Evolutionary conservation across 2,797 vertebrate genomes (phyloP).

Genomic region (Anas bahamensis): DNA sequence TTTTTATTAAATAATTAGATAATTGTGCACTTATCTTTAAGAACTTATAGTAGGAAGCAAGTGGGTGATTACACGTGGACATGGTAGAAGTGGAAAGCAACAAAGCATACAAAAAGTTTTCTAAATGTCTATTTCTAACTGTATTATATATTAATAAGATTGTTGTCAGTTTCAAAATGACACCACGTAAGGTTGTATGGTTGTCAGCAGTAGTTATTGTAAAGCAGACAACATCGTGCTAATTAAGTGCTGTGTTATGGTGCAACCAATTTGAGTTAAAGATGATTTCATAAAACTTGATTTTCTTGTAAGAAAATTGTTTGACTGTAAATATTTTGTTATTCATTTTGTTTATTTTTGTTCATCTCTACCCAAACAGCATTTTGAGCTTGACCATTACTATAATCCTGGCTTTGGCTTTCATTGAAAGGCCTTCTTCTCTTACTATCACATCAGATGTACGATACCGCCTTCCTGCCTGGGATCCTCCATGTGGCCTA

Average conservation of each 20-base stretch:
- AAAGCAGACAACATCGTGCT: neutral
- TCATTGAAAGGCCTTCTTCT: slow-evolving; percentile 91
- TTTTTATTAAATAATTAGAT: neutral
- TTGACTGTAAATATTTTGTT: neutral
- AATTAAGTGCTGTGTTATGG: neutral
- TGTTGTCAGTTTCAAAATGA: neutral
- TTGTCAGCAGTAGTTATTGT: neutral
- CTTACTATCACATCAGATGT: slow-evolving; percentile 87
- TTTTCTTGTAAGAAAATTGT: neutral
- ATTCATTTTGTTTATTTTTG: neutral
- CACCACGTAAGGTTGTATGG: neutral
- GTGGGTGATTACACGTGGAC: neutral
- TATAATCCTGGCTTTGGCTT: slow-evolving; percentile 87
- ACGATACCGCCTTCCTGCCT: slow-evolving; percentile 76
- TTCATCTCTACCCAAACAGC: slow-evolving; percentile 72
- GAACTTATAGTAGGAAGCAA: neutral
- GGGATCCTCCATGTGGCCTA: slow-evolving; percentile 90
- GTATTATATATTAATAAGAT: neutral
- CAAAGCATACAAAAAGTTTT: neutral
- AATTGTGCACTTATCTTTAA: neutral
- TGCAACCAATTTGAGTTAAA: neutral
- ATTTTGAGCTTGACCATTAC: slow-evolving; percentile 84
- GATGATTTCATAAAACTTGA: neutral
- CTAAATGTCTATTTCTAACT: neutral
- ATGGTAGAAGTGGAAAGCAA: neutral